phyloP scores from a whole-genome alignment of 2,797 vertebrate species.

The Sebastes iracundus region DNA sequence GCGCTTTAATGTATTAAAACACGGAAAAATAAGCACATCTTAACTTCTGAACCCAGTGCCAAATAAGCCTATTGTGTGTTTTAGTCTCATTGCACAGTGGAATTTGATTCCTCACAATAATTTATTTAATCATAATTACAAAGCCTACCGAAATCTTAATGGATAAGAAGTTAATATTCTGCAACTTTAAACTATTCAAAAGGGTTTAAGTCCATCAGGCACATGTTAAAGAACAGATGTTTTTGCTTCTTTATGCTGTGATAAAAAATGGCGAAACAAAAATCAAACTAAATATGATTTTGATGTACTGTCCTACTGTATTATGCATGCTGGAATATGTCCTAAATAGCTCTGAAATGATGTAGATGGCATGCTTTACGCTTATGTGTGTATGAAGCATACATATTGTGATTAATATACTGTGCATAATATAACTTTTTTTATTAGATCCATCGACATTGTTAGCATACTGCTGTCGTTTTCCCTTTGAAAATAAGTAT shows the following conservation, averaged over 20 bases:
- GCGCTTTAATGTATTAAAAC: background rate
- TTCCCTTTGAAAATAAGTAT: too few relatives aligned
- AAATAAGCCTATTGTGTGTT: background rate
- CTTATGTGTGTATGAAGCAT: background rate
- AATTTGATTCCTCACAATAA: background rate
- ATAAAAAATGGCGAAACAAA: background rate
- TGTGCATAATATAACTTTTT: background rate
- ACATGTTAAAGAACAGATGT: background rate
- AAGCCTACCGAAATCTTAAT: background rate
- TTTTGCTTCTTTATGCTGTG: background rate
- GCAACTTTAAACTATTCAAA: background rate
- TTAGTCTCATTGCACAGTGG: background rate
- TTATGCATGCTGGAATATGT: background rate
- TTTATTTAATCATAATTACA: background rate
- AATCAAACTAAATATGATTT: background rate
- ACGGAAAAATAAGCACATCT: background rate
- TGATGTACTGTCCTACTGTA: too few relatives aligned
- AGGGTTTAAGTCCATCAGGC: background rate
- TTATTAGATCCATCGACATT: background rate
- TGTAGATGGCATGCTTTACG: background rate
- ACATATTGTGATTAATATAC: background rate
- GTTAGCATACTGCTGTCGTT: background rate
- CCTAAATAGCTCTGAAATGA: background rate
- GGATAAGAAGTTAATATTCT: background rate
- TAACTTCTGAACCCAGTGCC: background rate